phyloP scores from a whole-genome alignment of 2,888 invertebrate genomes.

The Pinctada fucata region DNA sequence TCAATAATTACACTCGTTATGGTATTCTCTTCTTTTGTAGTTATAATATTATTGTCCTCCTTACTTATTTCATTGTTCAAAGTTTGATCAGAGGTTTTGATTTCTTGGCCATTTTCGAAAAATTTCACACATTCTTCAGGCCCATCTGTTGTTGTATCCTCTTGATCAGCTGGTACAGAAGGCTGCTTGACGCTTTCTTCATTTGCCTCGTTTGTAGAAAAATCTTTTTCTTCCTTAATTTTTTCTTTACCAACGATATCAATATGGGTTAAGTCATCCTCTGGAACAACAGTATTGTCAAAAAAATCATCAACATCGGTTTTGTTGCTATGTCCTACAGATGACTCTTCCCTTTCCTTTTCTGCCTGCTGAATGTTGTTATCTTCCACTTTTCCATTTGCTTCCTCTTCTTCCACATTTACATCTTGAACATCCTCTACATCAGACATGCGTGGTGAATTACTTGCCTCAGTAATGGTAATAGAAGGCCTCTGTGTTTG shows the following conservation, averaged over 20 bases:
- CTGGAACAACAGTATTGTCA: not conserved
- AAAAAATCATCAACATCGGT: not conserved
- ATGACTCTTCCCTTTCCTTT: not conserved
- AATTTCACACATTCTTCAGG: slow-evolving; percentile 1
- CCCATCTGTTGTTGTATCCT: not conserved
- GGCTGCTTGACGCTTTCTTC: not conserved
- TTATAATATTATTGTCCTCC: no score
- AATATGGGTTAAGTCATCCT: not conserved
- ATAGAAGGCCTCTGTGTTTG: not conserved
- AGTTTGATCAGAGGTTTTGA: not conserved
- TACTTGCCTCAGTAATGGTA: not conserved
- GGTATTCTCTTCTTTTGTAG: not conserved
- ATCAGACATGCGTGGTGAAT: not conserved
- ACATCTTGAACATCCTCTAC: not conserved
- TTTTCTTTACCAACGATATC: not conserved
- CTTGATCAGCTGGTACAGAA: not conserved
- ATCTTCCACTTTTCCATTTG: not conserved
- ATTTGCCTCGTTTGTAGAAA: not conserved
- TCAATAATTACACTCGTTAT: not conserved
- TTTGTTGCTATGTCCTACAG: not conserved
- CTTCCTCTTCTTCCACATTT: not conserved
- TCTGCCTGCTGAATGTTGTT: not conserved
- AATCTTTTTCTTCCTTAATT: not conserved
- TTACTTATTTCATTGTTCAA: not conserved
- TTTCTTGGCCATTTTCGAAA: slow-evolving; percentile 4